Evolutionary conservation across 2,797 vertebrate species (phyloP), one percentile per base, ranked within the genome.

Genomic region (Agapornis canus): DNA sequence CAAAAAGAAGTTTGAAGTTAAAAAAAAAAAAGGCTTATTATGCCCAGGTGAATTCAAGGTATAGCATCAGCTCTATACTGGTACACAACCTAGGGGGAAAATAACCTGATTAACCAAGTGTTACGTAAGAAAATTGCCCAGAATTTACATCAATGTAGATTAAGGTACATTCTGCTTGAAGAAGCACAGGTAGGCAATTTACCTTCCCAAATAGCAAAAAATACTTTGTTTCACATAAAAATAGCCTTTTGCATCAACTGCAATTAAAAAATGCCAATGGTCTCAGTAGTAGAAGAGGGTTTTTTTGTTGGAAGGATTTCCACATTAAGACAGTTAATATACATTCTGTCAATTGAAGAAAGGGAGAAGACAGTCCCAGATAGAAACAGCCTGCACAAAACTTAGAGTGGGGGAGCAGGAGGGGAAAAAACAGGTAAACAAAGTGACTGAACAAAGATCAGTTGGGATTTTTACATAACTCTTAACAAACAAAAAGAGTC

Each of bases 391-490:
- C 52, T 18, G 29, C 61, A 29, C 22, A 61, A 22, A 89, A 73
- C 32, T 86, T 40, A 45, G 22, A 27, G 69, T 2, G 11, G 57
- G 11, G 20, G 20, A 29, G 21, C 21, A 8, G 43, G 16, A 37
- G 4, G 4, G 3, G 4, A n/a, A 65, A 81, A 69, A 23, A 0
- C 23, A 69, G 40, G 43, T 37, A 18, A 40, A 68, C 13, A 32
- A 57, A 72, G 27, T 3, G 47, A 73, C 27, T 6, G 3, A 37
- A 51, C 14, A 19, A 39, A 37, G 35, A 42, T 21, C 68, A 43
- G 48, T 1, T 21, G n/a, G 48, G 57, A 45, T 54, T 54, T 88
- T 68, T 37, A 52, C 0, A 0, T 6, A 19, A 60, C 22, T 54
- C 17, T 3, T 9, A 54, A 25, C 14, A 32, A 42, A 31, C 6